Base-by-base conservation (phyloP, 2,113 vertebrate genomes). In the Myocastor coypus region DNA sequence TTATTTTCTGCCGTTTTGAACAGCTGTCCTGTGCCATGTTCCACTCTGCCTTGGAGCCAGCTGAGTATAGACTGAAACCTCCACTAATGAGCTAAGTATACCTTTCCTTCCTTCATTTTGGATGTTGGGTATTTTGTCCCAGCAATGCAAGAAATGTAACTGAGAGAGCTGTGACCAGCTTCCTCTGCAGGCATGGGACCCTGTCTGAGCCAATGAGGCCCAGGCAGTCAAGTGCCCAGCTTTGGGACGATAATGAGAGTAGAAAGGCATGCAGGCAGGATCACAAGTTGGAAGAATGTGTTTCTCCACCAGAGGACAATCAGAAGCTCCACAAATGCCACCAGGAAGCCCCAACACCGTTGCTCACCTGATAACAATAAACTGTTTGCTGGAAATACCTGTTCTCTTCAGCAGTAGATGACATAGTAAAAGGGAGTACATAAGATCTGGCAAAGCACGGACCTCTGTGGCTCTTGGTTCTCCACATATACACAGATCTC, bases 381-480 rank as follows among this genome's bases (percentile, higher is more conserved):
- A 3, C 5, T 32, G 22, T 16, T 90, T 81, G 40, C 86, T 28
- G 24, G 46, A 63, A 80, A 66, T 4, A 16, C 61, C 55, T 80
- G 73, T 63, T 22, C 61, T 19, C n/a, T 30, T 37, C 0, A 55
- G 55, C 85, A 22, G 22, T 32, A 30, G 42, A 46, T 2, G 0
- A 20, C 3, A 19, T 30, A 34, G 34, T 22, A 5, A 46, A 37
- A 12, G 5, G 13, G 40, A 24, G 81, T 7, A 42, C 5, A 50
- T 28, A 55, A 24, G 40, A n/a, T 22, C 26, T 46, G 34, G 34
- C 40, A 64, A 52, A 75, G 59, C 4, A 0, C 50, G 61, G 19
- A 8, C 19, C 2, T 12, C 4, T 1, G 12, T 28, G 10, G 2
- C 50, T 71, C 8, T 32, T 26, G 71, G 4, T 17, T 12, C 5